Percentiles rank a stretch among this genome's conserved stretches.
Conservation (phyloP, 2,113 vertebrate species). For the Orthonyx spaldingii region DNA sequence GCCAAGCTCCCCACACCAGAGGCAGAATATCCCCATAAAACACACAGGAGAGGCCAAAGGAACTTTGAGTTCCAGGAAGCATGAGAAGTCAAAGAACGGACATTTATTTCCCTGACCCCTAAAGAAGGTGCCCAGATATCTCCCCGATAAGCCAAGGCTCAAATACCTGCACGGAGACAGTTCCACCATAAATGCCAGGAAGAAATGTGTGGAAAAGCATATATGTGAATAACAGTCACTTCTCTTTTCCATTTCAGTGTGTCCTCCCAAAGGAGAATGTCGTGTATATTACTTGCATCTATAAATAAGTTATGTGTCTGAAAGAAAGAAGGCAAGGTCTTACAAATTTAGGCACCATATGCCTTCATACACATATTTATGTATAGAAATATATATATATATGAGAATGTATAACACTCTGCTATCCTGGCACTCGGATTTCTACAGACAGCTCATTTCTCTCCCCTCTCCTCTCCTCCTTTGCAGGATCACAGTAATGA, state of each 20-base stretch:
- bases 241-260: not conserved
- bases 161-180: not conserved
- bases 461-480: not conserved
- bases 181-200: not conserved
- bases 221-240: not conserved
- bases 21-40: not conserved
- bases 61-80: not conserved
- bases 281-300: not conserved
- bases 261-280: not conserved
- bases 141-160: not conserved
- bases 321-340: constrained; percentile 3
- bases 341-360: not conserved
- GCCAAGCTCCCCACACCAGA: not conserved
- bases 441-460: not conserved
- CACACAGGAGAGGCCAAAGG: not conserved
- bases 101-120: not conserved
- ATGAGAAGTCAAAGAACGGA: not conserved
- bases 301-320: constrained; percentile 9
- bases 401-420: not conserved
- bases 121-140: not conserved
- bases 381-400: not conserved
- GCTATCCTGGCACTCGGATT: not conserved
- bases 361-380: not conserved
- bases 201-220: not conserved
- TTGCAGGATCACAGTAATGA: not conserved